These are phyloP conservation scores for Orchestia grillus DNA, from an alignment of 1,140 invertebrate species.

Conservation along the genomic window DNA sequence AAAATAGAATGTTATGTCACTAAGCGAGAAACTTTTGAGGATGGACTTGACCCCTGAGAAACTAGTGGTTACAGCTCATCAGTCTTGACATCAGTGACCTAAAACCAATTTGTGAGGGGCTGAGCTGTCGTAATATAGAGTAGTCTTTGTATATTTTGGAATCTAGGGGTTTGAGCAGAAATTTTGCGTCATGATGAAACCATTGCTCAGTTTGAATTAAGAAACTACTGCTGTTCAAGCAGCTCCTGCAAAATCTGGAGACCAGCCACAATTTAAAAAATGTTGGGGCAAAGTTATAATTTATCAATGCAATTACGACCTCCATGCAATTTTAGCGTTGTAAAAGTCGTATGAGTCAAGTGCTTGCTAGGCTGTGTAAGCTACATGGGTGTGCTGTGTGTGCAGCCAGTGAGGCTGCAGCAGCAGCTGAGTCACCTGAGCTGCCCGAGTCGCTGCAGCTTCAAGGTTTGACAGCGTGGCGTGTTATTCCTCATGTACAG, in stretches of 20 bases:
- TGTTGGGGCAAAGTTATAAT: background rate
- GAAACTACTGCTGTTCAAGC: no score
- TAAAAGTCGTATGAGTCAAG: background rate
- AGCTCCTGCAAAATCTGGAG: background rate
- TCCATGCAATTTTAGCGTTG: no score
- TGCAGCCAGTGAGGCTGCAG: constrained; percentile 1
- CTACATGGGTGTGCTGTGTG: background rate
- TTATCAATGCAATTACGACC: no score
- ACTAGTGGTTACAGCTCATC: background rate
- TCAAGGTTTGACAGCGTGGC: background rate
- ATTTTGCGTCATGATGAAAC: background rate
- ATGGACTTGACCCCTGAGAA: no score
- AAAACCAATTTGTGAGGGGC: background rate
- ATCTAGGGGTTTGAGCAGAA: background rate
- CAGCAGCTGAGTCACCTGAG: background rate
- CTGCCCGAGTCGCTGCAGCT: background rate
- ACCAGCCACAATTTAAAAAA: background rate
- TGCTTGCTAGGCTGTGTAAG: background rate
- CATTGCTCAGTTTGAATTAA: background rate
- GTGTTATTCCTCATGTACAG: background rate
- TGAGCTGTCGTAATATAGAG: background rate
- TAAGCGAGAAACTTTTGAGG: no score
- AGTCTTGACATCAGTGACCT: background rate
- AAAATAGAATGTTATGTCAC: background rate
- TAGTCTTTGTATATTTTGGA: background rate